Evolutionary conservation across 2,888 invertebrate genomes (phyloP).

Genomic region (Tethea ocularis): DNA sequence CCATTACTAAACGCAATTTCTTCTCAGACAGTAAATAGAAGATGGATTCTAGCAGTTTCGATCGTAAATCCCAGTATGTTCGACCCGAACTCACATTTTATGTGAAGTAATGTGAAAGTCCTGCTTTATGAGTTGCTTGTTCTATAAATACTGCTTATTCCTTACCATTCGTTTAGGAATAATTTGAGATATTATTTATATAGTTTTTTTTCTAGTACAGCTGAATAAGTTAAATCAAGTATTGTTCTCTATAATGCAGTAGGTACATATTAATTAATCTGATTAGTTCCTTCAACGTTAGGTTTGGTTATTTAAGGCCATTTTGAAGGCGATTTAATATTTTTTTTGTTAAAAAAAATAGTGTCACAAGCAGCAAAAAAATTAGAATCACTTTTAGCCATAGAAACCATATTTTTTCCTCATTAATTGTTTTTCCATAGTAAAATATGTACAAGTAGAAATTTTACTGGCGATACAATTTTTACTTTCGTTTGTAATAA

Average conservation of each 20-base stretch:
- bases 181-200: neutral
- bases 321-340: too few relatives aligned
- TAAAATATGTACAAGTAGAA: neutral
- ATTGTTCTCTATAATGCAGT: too few relatives aligned
- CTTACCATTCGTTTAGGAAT: neutral
- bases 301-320: too few relatives aligned
- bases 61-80: conserved; percentile 21
- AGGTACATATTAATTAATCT: too few relatives aligned
- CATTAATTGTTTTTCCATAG: neutral
- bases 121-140: conserved; percentile 20
- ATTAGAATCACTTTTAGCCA: neutral
- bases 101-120: conserved; percentile 26
- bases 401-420: too few relatives aligned
- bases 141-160: conserved; percentile 2
- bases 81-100: conserved; percentile 19
- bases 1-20: neutral
- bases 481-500: conserved; percentile 5
- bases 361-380: neutral
- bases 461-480: neutral
- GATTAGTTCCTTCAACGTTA: too few relatives aligned
- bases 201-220: neutral
- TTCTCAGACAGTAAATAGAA: neutral
- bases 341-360: too few relatives aligned
- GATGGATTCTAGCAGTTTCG: conserved; percentile 10
- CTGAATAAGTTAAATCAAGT: neutral